These are phyloP conservation scores for Ricordea florida DNA, from an alignment of 92 coral and sea anemone genomes.

Conservation along the genomic window DNA sequence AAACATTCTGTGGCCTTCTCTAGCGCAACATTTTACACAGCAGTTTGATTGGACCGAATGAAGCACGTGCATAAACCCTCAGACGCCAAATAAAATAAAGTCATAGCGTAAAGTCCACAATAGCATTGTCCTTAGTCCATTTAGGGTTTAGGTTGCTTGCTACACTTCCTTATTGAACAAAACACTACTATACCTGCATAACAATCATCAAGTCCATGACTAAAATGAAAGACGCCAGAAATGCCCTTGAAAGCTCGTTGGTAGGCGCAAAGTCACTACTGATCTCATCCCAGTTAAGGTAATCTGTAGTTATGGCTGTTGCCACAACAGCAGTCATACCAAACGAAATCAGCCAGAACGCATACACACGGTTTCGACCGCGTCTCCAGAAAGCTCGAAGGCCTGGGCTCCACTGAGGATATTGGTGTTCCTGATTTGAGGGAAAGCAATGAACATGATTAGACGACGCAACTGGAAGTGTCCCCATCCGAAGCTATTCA, in stretches of 20 bases:
- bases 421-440: slow-evolving; percentile 61
- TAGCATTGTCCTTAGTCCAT: too few relatives aligned
- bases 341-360: slow-evolving; percentile 76
- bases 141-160: too few relatives aligned
- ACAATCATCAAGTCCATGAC: slow-evolving; percentile 90
- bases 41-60: too few relatives aligned
- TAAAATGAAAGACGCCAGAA: slow-evolving; percentile 79
- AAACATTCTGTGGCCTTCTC: too few relatives aligned
- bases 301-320: slow-evolving; percentile 75
- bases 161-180: too few relatives aligned
- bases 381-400: slow-evolving; percentile 78
- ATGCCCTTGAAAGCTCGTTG: slow-evolving; percentile 79
- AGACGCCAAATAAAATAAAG: too few relatives aligned
- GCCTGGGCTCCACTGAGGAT: slow-evolving; percentile 76
- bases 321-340: slow-evolving; percentile 69
- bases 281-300: slow-evolving; percentile 83
- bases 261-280: slow-evolving; percentile 85
- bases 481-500: background rate
- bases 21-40: too few relatives aligned
- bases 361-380: slow-evolving; percentile 79
- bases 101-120: too few relatives aligned
- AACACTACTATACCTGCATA: slow-evolving; percentile 63
- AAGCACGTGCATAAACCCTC: too few relatives aligned
- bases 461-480: too few relatives aligned
- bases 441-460: background rate